Percentiles rank a stretch among this genome's conserved stretches.
phyloP scores from a whole-genome alignment of 2,888 invertebrate genomes.

The Drosophila anomelani region DNA sequence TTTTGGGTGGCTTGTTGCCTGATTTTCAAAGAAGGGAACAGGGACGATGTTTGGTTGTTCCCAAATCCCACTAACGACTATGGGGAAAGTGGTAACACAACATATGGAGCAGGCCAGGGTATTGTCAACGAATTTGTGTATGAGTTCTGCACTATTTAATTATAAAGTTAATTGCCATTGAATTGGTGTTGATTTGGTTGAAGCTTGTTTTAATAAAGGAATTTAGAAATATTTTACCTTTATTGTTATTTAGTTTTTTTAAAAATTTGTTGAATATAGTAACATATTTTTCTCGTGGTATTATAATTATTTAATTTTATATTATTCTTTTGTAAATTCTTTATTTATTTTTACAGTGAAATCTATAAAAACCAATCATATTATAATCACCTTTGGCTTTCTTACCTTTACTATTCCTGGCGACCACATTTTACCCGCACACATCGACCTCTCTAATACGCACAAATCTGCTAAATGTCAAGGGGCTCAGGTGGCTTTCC shows the following conservation, averaged over 20 bases:
- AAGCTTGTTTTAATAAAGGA: background rate
- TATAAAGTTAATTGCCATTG: conserved; percentile 6
- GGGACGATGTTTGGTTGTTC: background rate
- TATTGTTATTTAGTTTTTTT: background rate
- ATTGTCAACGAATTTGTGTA: conserved; percentile 1
- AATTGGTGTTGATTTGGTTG: background rate
- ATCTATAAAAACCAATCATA: background rate
- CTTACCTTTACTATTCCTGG: background rate
- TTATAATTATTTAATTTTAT: background rate
- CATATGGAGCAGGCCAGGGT: conserved; percentile 13
- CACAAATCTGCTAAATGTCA: conserved; percentile 66
- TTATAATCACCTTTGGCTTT: background rate
- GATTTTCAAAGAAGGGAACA: background rate
- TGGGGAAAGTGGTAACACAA: conserved; percentile 8
- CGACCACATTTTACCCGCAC: background rate
- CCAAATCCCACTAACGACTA: conserved; percentile 30
- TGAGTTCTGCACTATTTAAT: conserved; percentile 12
- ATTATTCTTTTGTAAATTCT: background rate
- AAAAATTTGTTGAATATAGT: no score
- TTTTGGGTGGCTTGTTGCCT: conserved; percentile 12
- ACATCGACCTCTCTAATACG: conserved; percentile 32
- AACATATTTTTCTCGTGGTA: background rate
- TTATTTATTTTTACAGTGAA: background rate
- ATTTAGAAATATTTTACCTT: background rate
- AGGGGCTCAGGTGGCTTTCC: conserved; percentile 35